These are phyloP conservation scores for Caenorhabditis briggsae DNA, from an alignment of 1,140 invertebrate species.

Conservation along the genomic window DNA sequence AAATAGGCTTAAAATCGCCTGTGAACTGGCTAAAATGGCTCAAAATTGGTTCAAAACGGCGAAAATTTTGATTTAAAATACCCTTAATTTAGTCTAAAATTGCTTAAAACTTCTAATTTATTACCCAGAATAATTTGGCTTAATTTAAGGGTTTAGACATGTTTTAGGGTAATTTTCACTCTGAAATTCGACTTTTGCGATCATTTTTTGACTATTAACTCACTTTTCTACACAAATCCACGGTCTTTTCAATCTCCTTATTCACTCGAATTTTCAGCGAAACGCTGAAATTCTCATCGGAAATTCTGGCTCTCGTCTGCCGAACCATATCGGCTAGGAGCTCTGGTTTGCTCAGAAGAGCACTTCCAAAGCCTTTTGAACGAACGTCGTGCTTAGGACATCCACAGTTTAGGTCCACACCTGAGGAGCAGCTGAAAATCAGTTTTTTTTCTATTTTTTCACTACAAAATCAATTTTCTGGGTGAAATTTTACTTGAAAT, in stretches of 20 bases:
- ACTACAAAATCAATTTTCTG: too few species aligned
- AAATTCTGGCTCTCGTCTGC: constrained; percentile 62
- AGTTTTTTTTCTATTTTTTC: constrained; percentile 53
- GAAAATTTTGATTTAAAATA: too few species aligned
- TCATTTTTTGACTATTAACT: too few species aligned
- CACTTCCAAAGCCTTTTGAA: constrained; percentile 89
- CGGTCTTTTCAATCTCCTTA: constrained; percentile 80
- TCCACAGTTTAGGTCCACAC: constrained; percentile 94
- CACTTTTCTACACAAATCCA: constrained; percentile 83
- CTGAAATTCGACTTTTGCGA: too few species aligned
- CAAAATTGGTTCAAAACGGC: too few species aligned
- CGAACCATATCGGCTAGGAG: constrained; percentile 80
- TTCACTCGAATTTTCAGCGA: constrained; percentile 65
- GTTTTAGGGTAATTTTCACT: too few species aligned
- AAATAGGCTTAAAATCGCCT: too few species aligned
- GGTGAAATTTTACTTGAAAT: background rate
- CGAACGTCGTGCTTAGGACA: constrained; percentile 89
- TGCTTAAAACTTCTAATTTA: too few species aligned
- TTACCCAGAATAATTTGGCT: background rate
- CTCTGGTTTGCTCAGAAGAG: constrained; percentile 87
- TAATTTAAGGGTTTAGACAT: too few species aligned
- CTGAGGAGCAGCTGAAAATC: constrained; percentile 84
- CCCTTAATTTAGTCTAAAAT: too few species aligned
- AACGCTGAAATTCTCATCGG: constrained; percentile 58
- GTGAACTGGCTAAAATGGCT: too few species aligned